Evolutionary conservation across 2,888 invertebrate species (phyloP).

Genomic region (Cotesia congregata): DNA sequence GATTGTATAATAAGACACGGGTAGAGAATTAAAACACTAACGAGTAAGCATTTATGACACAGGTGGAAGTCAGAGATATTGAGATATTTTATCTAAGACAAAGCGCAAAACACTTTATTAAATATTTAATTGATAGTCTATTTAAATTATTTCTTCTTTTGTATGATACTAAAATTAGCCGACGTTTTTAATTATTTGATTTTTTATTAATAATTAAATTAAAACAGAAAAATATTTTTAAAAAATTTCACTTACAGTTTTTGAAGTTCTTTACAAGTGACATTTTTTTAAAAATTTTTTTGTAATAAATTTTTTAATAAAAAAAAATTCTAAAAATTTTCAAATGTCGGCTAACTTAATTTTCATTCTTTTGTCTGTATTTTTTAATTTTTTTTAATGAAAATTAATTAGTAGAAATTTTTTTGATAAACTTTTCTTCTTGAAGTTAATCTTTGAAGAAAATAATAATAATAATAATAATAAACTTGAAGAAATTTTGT

Average conservation of each 20-base stretch:
- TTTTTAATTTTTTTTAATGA: not conserved
- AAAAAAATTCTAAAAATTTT: too few species aligned
- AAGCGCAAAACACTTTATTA: not conserved
- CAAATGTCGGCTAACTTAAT: too few species aligned
- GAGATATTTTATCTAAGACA: not conserved
- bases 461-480: not conserved
- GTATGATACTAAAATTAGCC: too few species aligned
- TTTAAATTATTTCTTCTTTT: not conserved
- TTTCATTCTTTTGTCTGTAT: not conserved
- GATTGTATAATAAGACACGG: not conserved
- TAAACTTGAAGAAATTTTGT: not conserved
- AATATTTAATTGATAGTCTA: not conserved
- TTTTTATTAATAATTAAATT: too few species aligned
- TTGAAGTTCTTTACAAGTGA: too few species aligned
- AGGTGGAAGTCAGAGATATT: not conserved
- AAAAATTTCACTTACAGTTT: too few species aligned
- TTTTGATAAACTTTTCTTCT: not conserved
- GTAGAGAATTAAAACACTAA: constrained; percentile 4
- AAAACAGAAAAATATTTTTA: too few species aligned
- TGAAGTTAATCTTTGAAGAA: too few species aligned
- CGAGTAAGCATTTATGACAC: constrained; percentile 17
- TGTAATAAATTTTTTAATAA: too few species aligned
- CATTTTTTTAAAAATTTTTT: too few species aligned
- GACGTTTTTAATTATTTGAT: too few species aligned
- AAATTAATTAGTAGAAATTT: not conserved